Evolutionary conservation across 1,140 invertebrate genomes (phyloP).

Genomic region (Penaeus chinensis): DNA sequence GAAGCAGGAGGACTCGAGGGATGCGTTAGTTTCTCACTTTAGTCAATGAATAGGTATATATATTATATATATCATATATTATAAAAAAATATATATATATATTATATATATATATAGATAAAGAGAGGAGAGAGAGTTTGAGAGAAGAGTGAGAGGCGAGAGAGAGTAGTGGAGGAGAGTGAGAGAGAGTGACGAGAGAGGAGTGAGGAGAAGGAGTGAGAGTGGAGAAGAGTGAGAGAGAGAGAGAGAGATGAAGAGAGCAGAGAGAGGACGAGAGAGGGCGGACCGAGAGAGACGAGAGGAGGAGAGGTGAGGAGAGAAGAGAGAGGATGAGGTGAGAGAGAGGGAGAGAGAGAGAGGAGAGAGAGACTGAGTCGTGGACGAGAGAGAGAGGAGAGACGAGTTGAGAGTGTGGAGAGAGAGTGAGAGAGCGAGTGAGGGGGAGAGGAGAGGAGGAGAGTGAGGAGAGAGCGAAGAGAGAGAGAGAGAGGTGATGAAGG

Average conservation of each 20-base stretch:
- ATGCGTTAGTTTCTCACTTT: slow-evolving; percentile 41
- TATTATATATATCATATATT: not conserved
- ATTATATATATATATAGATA: too few species aligned
- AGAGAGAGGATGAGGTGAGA: not conserved
- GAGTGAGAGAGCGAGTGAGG: not conserved
- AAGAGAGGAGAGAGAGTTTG: too few species aligned
- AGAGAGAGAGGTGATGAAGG: not conserved
- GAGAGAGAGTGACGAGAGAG: too few species aligned
- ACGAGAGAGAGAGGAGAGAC: too few species aligned
- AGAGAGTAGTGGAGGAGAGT: not conserved
- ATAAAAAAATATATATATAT: too few species aligned
- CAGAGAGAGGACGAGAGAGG: not conserved
- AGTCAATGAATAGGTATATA: slow-evolving; percentile 8
- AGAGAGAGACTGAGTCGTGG: too few species aligned
- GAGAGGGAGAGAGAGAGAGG: not conserved
- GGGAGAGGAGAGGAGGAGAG: not conserved
- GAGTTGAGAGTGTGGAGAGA: too few species aligned
- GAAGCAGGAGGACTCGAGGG: slow-evolving; percentile 2
- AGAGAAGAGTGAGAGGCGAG: not conserved
- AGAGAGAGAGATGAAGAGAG: not conserved
- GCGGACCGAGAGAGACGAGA: too few species aligned
- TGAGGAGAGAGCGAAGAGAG: not conserved
- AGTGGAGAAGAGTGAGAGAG: too few species aligned
- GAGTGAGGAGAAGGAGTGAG: too few species aligned
- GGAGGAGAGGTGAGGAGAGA: too few species aligned